These are phyloP conservation scores for Vanessa tameamea DNA, from an alignment of 1,140 invertebrate genomes.

Conservation along the genomic window DNA sequence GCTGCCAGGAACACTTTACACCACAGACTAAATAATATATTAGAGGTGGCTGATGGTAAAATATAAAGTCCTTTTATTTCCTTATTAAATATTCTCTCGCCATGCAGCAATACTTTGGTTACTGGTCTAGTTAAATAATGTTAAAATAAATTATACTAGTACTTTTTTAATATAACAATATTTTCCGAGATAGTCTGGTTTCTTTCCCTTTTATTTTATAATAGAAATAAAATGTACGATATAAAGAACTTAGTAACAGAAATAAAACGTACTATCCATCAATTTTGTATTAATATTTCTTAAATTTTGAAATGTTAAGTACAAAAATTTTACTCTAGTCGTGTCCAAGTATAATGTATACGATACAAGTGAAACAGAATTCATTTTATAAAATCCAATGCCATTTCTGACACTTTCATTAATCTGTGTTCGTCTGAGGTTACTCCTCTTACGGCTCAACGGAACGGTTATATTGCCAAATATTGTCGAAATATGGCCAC, in stretches of 20 bases:
- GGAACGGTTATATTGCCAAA: neutral
- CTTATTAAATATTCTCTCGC: neutral
- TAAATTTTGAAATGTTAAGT: too few relatives aligned
- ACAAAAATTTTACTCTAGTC: too few relatives aligned
- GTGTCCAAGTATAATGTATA: neutral
- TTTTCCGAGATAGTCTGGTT: too few relatives aligned
- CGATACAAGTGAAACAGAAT: neutral
- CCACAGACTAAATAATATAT: neutral
- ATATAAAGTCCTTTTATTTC: neutral
- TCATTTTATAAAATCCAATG: neutral
- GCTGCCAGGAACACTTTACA: neutral
- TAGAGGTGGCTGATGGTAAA: neutral
- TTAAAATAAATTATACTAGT: too few relatives aligned
- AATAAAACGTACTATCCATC: too few relatives aligned
- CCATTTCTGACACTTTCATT: neutral
- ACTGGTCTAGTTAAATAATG: neutral
- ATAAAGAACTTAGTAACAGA: too few relatives aligned
- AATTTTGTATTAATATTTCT: too few relatives aligned
- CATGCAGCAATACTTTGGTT: neutral
- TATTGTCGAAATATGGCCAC: slow-evolving; percentile 4
- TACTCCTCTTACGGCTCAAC: neutral
- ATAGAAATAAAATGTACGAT: too few relatives aligned
- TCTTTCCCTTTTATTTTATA: too few relatives aligned
- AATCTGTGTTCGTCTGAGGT: neutral
- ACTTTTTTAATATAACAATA: too few relatives aligned